phyloP scores from a whole-genome alignment of 2,888 invertebrate species.

The Dorcus parallelipipedus region DNA sequence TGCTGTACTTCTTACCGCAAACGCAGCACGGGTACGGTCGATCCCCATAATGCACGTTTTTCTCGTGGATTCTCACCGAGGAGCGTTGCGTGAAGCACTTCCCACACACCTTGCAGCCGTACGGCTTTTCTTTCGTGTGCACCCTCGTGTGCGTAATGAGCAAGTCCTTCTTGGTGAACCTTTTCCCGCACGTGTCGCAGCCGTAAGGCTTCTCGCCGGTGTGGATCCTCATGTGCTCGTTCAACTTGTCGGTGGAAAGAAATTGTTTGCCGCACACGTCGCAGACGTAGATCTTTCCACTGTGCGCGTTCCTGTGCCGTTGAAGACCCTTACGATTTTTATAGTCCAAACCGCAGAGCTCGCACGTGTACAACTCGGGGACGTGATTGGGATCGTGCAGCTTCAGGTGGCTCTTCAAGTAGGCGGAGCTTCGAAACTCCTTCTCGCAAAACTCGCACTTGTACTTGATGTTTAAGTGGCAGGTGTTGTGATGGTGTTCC shows the following conservation, averaged over 20 bases:
- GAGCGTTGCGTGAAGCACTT: slow-evolving; percentile 36
- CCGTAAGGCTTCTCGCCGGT: slow-evolving; percentile 15
- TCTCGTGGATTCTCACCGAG: slow-evolving; percentile 5
- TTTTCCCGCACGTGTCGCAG: slow-evolving; percentile 16
- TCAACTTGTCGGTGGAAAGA: slow-evolving; percentile 7
- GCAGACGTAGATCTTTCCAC: slow-evolving; percentile 45
- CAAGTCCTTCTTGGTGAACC: slow-evolving; percentile 42
- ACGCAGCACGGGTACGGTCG: slow-evolving; percentile 53
- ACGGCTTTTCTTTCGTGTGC: slow-evolving; percentile 46
- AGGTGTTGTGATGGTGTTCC: neutral
- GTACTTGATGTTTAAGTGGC: slow-evolving; percentile 33
- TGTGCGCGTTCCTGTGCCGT: slow-evolving; percentile 46
- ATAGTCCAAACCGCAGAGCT: slow-evolving; percentile 10
- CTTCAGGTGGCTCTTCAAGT: slow-evolving; percentile 38
- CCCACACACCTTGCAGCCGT: slow-evolving; percentile 51
- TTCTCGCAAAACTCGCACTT: slow-evolving; percentile 46
- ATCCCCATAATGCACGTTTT: slow-evolving; percentile 46
- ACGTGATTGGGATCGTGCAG: slow-evolving; percentile 10
- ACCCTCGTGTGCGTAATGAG: slow-evolving; percentile 46
- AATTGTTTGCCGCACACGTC: slow-evolving; percentile 26
- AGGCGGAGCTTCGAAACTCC: slow-evolving; percentile 41
- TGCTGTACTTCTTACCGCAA: slow-evolving; percentile 54
- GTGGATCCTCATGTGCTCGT: slow-evolving; percentile 21
- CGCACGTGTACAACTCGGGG: slow-evolving; percentile 2
- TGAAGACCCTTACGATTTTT: slow-evolving; percentile 47